These are phyloP conservation scores for Mantis religiosa DNA, from an alignment of 2,888 invertebrate species.

Conservation along the genomic window DNA sequence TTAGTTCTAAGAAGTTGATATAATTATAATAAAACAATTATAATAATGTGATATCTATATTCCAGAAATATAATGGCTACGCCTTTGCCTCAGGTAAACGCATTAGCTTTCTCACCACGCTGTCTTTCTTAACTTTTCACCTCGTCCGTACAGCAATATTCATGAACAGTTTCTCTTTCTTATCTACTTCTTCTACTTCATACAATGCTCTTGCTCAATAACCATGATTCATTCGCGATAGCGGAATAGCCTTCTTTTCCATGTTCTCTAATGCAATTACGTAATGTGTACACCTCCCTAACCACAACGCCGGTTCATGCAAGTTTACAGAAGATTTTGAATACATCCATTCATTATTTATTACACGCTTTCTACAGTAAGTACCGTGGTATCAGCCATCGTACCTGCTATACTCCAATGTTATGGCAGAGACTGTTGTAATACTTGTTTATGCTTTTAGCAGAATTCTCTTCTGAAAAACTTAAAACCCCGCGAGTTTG, in stretches of 20 bases:
- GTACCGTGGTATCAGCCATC: neutral
- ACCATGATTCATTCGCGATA: neutral
- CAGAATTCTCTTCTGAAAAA: no score
- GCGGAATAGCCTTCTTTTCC: neutral
- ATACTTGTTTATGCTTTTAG: no score
- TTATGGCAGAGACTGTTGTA: no score
- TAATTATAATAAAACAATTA: no score
- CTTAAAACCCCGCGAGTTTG: no score
- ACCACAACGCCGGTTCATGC: neutral
- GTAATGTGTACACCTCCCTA: neutral
- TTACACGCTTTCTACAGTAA: neutral
- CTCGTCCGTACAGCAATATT: neutral
- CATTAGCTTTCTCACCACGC: neutral
- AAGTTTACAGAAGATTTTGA: neutral
- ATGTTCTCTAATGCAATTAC: neutral
- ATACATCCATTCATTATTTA: neutral
- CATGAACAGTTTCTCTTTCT: neutral
- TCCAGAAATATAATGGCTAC: neutral
- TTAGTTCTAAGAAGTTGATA: no score
- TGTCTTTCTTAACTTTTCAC: neutral
- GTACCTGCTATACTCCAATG: neutral
- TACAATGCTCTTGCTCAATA: neutral
- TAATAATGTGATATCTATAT: no score
- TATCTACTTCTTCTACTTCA: neutral
- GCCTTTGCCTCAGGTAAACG: neutral